Conservation (phyloP, 2,113 vertebrate genomes). For the Jacana jacana region DNA sequence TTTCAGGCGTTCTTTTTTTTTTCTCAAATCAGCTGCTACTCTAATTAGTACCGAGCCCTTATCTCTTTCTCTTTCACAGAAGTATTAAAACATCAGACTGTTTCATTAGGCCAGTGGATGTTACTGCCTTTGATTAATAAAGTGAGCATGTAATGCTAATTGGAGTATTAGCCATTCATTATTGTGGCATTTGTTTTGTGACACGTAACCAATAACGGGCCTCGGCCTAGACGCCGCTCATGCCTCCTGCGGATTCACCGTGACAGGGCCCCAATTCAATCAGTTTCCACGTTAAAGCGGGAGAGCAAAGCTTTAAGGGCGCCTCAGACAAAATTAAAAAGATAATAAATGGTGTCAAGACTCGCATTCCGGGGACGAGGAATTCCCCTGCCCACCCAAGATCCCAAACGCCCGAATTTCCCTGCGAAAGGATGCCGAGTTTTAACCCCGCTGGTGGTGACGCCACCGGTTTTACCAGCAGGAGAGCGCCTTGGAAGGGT, state of each 20-base stretch:
- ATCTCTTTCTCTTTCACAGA: not conserved
- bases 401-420: fast-evolving
- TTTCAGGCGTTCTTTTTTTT: not conserved
- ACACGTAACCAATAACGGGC: not conserved
- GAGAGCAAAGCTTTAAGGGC: fast-evolving
- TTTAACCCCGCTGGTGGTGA: fast-evolving
- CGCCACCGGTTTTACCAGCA: fast-evolving
- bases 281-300: fast-evolving
- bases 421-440: fast-evolving
- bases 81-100: slow-evolving; percentile 4
- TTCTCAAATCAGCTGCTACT: not conserved
- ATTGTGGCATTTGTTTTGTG: not conserved
- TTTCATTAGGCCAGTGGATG: not conserved
- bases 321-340: not conserved
- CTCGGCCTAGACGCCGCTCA: not conserved
- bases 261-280: fast-evolving
- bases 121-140: not conserved
- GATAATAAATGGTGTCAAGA: not conserved
- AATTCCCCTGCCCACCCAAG: not conserved
- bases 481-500: fast-evolving
- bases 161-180: not conserved
- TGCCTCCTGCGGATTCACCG: not conserved
- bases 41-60: not conserved
- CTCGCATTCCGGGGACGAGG: fast-evolving
- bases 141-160: not conserved